These are phyloP conservation scores for Hyperoplus immaculatus DNA, from an alignment of 2,797 vertebrate species.

Conservation along the genomic window DNA sequence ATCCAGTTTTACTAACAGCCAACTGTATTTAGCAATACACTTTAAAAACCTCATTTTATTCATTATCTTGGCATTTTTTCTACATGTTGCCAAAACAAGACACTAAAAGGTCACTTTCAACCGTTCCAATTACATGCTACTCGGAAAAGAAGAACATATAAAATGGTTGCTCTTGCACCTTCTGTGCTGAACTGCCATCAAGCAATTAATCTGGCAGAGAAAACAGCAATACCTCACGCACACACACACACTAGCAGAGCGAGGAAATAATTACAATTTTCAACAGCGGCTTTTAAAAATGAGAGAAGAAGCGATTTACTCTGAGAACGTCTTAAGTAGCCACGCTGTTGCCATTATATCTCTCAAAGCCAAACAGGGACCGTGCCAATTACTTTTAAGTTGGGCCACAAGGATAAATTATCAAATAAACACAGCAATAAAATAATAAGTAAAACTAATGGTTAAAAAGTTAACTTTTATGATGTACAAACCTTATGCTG, in stretches of 20 bases:
- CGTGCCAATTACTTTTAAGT: slow-evolving; percentile 41
- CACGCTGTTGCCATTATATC: slow-evolving; percentile 25
- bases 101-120: slow-evolving; percentile 52
- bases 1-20: slow-evolving; percentile 47
- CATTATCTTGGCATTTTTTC: slow-evolving; percentile 48
- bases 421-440: neutral
- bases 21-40: slow-evolving; percentile 43
- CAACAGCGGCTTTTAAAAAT: slow-evolving; percentile 46
- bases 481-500: neutral
- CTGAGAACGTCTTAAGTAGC: slow-evolving; percentile 32
- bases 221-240: slow-evolving; percentile 50
- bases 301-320: slow-evolving; percentile 41
- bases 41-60: slow-evolving; percentile 51
- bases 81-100: slow-evolving; percentile 66
- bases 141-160: slow-evolving; percentile 42
- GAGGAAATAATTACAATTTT: slow-evolving; percentile 53
- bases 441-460: slow-evolving; percentile 15
- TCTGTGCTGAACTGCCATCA: slow-evolving; percentile 61
- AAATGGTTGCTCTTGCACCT: slow-evolving; percentile 60
- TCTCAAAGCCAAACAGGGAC: slow-evolving; percentile 46
- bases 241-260: slow-evolving; percentile 37
- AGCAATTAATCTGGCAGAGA: slow-evolving; percentile 66
- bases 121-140: slow-evolving; percentile 55
- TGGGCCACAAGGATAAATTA: slow-evolving; percentile 17
- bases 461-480: slow-evolving; percentile 7